These are phyloP conservation scores for Mola mola DNA, from an alignment of 2,113 vertebrate species.

Conservation along the genomic window DNA sequence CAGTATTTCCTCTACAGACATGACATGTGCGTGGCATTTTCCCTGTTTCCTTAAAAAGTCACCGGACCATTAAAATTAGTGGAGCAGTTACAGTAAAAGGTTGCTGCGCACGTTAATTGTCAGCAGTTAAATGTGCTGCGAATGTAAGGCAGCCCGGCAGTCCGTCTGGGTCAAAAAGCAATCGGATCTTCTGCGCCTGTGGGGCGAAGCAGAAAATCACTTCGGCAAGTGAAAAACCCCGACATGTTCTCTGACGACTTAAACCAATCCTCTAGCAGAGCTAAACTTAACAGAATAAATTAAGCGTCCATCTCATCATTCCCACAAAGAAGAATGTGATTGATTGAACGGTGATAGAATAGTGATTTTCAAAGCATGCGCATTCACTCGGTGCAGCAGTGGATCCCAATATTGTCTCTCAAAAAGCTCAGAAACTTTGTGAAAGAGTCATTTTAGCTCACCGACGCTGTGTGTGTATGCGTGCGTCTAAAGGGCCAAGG, in stretches of 20 bases:
- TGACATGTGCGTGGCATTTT: constrained; percentile 7
- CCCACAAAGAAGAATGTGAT: neutral
- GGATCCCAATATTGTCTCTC: constrained; percentile 5
- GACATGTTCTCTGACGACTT: constrained; percentile 36
- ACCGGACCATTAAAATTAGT: constrained; percentile 61
- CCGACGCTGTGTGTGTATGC: constrained; percentile 38
- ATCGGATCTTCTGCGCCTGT: constrained; percentile 33
- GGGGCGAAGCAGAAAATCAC: constrained; percentile 53
- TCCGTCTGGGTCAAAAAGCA: constrained; percentile 56
- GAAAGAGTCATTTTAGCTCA: constrained; percentile 32
- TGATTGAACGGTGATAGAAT: too few species aligned
- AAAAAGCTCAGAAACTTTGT: constrained; percentile 28
- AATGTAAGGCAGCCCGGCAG: constrained; percentile 47
- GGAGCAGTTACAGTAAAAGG: constrained; percentile 49
- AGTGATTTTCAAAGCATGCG: neutral
- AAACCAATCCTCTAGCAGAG: constrained; percentile 55
- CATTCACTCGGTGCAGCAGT: neutral
- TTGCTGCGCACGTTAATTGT: too few species aligned
- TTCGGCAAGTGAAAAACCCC: constrained; percentile 38
- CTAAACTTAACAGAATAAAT: constrained; percentile 40
- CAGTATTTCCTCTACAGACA: constrained; percentile 1
- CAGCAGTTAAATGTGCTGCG: constrained; percentile 60
- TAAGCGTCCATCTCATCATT: constrained; percentile 26
- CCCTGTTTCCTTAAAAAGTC: constrained; percentile 33
- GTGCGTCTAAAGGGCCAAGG: constrained; percentile 55